Evolutionary conservation across 1,140 invertebrate species (phyloP).

Genomic region (Conus ventricosus): DNA sequence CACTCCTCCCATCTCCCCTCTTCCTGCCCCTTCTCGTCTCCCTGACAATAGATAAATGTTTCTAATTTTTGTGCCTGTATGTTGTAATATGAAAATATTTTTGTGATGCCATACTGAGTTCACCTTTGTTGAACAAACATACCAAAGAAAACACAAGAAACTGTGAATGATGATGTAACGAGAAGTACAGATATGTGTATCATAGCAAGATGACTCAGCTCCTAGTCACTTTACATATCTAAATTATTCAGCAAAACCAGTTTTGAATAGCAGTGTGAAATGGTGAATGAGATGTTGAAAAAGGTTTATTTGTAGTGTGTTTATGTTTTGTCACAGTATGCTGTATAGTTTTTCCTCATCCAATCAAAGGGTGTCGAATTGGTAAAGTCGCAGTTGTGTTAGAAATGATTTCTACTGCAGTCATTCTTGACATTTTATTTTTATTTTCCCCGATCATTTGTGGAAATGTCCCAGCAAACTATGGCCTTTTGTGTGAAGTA

Average conservation of each 20-base stretch:
- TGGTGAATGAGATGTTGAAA: background rate
- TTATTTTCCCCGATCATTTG: no score
- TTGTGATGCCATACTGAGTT: background rate
- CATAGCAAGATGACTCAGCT: background rate
- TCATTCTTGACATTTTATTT: no score
- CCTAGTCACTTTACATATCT: background rate
- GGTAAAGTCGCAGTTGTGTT: background rate
- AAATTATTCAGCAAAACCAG: background rate
- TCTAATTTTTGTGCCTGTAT: background rate
- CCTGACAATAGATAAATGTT: background rate
- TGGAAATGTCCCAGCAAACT: no score
- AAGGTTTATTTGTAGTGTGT: background rate
- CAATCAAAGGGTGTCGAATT: background rate
- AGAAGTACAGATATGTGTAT: background rate
- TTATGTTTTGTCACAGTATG: background rate
- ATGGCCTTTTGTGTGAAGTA: no score
- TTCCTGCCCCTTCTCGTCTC: background rate
- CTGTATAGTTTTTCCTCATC: background rate
- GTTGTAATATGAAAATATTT: background rate
- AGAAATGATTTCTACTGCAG: background rate
- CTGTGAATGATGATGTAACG: background rate
- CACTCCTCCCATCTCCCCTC: no score
- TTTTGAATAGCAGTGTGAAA: background rate
- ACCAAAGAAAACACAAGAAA: background rate
- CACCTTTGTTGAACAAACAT: background rate